A percentile compares a stretch with the other conserved stretches of the same genome.
phyloP scores from a whole-genome alignment of 1,140 invertebrate genomes.

The Steinernema feltiae region DNA sequence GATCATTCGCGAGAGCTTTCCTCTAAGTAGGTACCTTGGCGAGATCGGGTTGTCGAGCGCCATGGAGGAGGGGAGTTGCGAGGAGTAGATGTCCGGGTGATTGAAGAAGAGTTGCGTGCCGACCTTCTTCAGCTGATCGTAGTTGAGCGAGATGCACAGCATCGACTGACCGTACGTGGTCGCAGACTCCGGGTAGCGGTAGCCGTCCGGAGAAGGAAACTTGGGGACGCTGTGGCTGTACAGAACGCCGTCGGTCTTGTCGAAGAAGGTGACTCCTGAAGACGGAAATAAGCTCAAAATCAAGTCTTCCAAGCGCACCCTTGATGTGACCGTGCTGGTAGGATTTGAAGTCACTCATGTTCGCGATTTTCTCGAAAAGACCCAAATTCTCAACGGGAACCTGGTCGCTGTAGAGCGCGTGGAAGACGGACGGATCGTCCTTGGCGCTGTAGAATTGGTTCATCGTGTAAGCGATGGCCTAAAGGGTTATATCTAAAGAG shows the following conservation, averaged over 20 bases:
- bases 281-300: neutral
- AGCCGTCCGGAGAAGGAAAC: conserved; percentile 33
- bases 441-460: conserved; percentile 34
- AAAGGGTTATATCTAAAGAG: conserved; percentile 6
- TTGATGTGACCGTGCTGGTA: neutral
- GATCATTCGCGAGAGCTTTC: too few relatives aligned
- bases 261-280: conserved; percentile 37
- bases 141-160: conserved; percentile 42
- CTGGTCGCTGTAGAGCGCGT: conserved; percentile 44
- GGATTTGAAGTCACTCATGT: neutral
- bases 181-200: conserved; percentile 35
- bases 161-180: conserved; percentile 42
- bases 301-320: neutral
- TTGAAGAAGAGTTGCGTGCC: conserved; percentile 42
- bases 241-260: conserved; percentile 36
- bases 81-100: conserved; percentile 39
- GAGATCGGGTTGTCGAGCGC: conserved; percentile 31
- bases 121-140: conserved; percentile 32
- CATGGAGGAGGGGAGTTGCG: conserved; percentile 33
- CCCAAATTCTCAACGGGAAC: neutral
- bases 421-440: conserved; percentile 31
- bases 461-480: conserved; percentile 44
- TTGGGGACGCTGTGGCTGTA: conserved; percentile 39
- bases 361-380: neutral
- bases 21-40: too few relatives aligned